Percentiles rank a stretch among this genome's conserved stretches.
These are phyloP conservation scores for Chloroclysta siterata DNA, from an alignment of 2,888 invertebrate genomes.

Conservation along the genomic window DNA sequence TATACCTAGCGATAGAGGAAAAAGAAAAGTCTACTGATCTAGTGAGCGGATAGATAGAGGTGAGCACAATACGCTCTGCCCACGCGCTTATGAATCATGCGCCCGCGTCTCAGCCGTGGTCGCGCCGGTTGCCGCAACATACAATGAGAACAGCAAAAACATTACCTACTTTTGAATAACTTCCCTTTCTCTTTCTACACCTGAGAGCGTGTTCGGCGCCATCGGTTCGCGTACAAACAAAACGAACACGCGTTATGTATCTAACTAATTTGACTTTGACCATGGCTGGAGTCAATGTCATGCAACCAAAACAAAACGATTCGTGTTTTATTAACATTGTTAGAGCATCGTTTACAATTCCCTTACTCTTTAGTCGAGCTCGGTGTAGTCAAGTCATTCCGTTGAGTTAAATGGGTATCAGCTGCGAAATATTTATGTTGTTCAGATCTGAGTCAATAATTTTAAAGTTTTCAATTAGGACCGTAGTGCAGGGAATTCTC, in stretches of 20 bases:
- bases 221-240: slow-evolving; percentile 64
- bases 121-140: slow-evolving; percentile 66
- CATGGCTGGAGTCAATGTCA: slow-evolving; percentile 54
- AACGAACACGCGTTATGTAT: slow-evolving; percentile 51
- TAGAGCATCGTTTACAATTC: slow-evolving; percentile 15
- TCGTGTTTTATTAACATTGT: slow-evolving; percentile 25
- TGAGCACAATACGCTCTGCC: slow-evolving; percentile 78
- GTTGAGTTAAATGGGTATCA: slow-evolving; percentile 9
- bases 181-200: slow-evolving; percentile 84
- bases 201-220: slow-evolving; percentile 70
- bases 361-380: slow-evolving; percentile 1
- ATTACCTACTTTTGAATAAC: slow-evolving; percentile 85
- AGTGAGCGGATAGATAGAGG: slow-evolving; percentile 63
- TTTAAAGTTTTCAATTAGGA: slow-evolving; percentile 37
- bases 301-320: slow-evolving; percentile 42
- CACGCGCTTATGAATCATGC: slow-evolving; percentile 81
- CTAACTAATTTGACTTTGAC: slow-evolving; percentile 57
- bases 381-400: slow-evolving; percentile 8
- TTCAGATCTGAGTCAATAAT: slow-evolving; percentile 24
- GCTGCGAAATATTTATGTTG: slow-evolving; percentile 25
- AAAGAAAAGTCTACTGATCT: slow-evolving; percentile 72
- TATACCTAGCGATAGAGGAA: slow-evolving; percentile 51
- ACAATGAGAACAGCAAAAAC: slow-evolving; percentile 77
- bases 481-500: slow-evolving; percentile 48
- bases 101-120: slow-evolving; percentile 56